phyloP scores from a whole-genome alignment of 2,113 vertebrate species.

The Rana temporaria region DNA sequence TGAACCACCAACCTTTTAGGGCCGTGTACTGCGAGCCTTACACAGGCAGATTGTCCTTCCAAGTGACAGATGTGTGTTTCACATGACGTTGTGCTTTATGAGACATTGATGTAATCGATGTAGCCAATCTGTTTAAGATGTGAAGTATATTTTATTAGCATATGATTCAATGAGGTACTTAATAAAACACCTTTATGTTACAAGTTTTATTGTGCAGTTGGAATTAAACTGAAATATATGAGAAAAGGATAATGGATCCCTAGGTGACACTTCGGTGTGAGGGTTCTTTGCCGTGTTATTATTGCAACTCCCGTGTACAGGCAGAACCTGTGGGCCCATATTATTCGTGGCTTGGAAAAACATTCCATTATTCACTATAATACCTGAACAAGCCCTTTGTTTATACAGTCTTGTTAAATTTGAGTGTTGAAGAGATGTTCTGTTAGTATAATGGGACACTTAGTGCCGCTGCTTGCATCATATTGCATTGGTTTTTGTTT shows the following conservation, averaged over 20 bases:
- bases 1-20: no score
- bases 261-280: not conserved
- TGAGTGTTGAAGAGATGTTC: not conserved
- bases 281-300: not conserved
- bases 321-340: not conserved
- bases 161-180: constrained; percentile 45
- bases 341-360: constrained; percentile 14
- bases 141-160: constrained; percentile 30
- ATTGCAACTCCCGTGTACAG: constrained; percentile 12
- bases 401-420: not conserved
- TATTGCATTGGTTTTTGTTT: no score
- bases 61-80: constrained; percentile 1
- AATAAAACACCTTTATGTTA: constrained; percentile 57
- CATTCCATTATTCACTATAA: not conserved
- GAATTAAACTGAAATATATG: constrained; percentile 50
- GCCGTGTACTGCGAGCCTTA: no score
- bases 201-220: constrained; percentile 44
- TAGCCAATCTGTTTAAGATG: constrained; percentile 30
- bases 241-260: constrained; percentile 53
- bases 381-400: constrained; percentile 9
- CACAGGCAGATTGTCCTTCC: not conserved
- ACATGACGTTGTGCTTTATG: constrained; percentile 46
- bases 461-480: not conserved
- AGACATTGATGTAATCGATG: constrained; percentile 50
- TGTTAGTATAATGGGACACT: not conserved